Base-by-base conservation (phyloP, 2,888 invertebrate species). In the Drosophila neotestacea region DNA sequence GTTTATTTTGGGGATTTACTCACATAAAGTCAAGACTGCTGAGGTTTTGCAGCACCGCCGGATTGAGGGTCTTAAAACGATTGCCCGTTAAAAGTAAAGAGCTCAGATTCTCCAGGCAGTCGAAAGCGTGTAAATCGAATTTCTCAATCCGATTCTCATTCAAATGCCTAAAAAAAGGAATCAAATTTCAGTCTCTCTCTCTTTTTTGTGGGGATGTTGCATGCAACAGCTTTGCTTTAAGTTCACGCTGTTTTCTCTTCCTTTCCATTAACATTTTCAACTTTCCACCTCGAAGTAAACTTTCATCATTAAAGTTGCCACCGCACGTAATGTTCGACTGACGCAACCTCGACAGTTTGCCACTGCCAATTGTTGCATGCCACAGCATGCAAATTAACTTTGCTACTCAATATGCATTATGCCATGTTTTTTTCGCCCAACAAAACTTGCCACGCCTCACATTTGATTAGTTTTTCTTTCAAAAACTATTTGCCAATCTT, bases 21-120 rank as follows among this genome's bases (percentile, higher is more conserved):
- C 90, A 94, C 94, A 94, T 93, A 77, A 93, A 92, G 70, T 93
- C 85, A 28, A 94, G 90, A 61, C 90, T 91, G 27, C 78, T 88
- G 54, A 93, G 87, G 48, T 93, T 92, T 55, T 90, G 81, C 7
- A 94, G 81, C 7, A 93, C 90, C 39, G 84, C 85, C 48, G 90
- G 89, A 71, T 93, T 91, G 62, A 94, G 79, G 11, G 87, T 89
- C 73, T 91, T 89, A 68, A 94, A 93, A 38, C 83, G 80, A 71
- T 91, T 92, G 52, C 85, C 90, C 60, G 82, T 90, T 56, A 93
- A 90, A 83, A 92, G 92, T 90, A 94, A 79, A 5, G 93, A 93
- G 54, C 91, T 93, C 56, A 94, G 85, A 79, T 92, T 93, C 36
- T 89, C 90, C 41, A 93, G 85, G 67, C 93, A 93, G 58, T 82